Evolutionary conservation across 1,140 invertebrate genomes (phyloP).

Genomic region (Dysdera silvatica): DNA sequence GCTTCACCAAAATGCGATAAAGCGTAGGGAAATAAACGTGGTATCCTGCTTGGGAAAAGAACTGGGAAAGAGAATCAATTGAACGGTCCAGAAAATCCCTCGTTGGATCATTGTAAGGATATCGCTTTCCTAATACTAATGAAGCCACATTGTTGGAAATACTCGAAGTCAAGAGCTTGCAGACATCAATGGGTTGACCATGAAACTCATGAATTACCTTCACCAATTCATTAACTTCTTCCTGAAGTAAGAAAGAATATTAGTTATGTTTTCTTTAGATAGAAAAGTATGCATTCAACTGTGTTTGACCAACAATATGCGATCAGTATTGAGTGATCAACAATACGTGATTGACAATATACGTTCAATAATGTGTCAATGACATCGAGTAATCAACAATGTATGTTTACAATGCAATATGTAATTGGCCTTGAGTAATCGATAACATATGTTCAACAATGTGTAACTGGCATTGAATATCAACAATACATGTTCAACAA

Average conservation of each 20-base stretch:
- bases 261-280: too few species aligned
- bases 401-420: too few species aligned
- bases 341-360: too few species aligned
- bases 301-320: too few species aligned
- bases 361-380: too few species aligned
- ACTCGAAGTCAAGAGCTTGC: constrained; percentile 8
- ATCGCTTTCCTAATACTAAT: constrained; percentile 11
- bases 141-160: constrained; percentile 25
- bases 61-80: not conserved
- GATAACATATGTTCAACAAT: too few species aligned
- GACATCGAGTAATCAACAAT: too few species aligned
- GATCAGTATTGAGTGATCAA: too few species aligned
- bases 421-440: too few species aligned
- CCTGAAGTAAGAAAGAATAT: constrained; percentile 27
- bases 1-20: not conserved
- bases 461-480: too few species aligned
- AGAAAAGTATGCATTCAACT: too few species aligned
- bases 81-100: not conserved
- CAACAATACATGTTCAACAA: too few species aligned
- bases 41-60: not conserved
- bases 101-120: constrained; percentile 4
- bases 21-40: constrained; percentile 9
- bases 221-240: constrained; percentile 11
- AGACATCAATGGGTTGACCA: constrained; percentile 4
- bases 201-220: not conserved